Evolutionary conservation across 2,888 invertebrate genomes (phyloP).

Genomic region (Pandemis cinnamomeana): DNA sequence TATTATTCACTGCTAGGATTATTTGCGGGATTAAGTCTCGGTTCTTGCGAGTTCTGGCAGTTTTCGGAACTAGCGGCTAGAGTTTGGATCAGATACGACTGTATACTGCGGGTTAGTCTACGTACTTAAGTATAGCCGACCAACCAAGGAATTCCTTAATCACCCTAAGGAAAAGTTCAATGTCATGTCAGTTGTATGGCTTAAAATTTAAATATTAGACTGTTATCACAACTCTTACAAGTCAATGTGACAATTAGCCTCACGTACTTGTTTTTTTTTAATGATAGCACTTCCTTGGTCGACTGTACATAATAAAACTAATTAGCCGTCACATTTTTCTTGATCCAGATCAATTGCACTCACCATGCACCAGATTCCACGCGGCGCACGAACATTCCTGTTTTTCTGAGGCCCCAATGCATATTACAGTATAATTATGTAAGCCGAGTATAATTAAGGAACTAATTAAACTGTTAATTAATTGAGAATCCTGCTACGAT

Average conservation of each 20-base stretch:
- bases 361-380: background rate
- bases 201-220: too few species aligned
- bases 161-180: too few species aligned
- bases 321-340: background rate
- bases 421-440: background rate
- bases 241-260: too few species aligned
- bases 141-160: too few species aligned
- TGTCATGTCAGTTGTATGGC: too few species aligned
- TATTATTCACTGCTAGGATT: conserved; percentile 17
- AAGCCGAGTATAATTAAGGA: background rate
- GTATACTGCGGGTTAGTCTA: background rate
- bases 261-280: too few species aligned
- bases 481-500: too few species aligned
- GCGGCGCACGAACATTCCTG: background rate
- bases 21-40: conserved; percentile 5
- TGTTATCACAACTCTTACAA: too few species aligned
- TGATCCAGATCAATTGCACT: background rate
- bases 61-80: background rate
- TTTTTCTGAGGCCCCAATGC: conserved; percentile 3
- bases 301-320: background rate
- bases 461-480: too few species aligned
- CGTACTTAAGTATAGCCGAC: background rate
- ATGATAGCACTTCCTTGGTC: too few species aligned
- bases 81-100: background rate
- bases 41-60: conserved; percentile 1